Percentiles rank a stretch among this genome's conserved stretches.
These are phyloP conservation scores for Pangasius macronema DNA, from an alignment of 2,797 vertebrate species.

Conservation along the genomic window DNA sequence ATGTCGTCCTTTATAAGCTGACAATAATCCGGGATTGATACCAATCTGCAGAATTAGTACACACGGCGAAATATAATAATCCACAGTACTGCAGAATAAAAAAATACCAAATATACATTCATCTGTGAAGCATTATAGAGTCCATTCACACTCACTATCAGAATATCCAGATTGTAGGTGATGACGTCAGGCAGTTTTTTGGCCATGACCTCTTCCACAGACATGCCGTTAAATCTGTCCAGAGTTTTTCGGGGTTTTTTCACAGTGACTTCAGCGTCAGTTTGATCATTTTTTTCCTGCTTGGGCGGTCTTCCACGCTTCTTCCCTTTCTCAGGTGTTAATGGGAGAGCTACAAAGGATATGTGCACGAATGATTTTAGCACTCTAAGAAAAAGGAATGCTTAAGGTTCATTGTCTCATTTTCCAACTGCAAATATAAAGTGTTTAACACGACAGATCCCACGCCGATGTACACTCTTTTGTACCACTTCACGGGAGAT, in stretches of 20 bases:
- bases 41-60: slow-evolving; percentile 80
- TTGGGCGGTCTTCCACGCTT: slow-evolving; percentile 75
- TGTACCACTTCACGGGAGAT: too few relatives aligned
- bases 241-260: slow-evolving; percentile 91
- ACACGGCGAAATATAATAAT: not conserved
- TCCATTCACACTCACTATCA: slow-evolving; percentile 87
- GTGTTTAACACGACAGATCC: too few relatives aligned
- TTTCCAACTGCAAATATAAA: not conserved
- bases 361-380: not conserved
- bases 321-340: slow-evolving; percentile 83
- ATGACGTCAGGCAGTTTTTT: slow-evolving; percentile 95
- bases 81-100: not conserved
- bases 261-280: slow-evolving; percentile 81
- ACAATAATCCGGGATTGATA: slow-evolving; percentile 96
- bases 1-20: slow-evolving; percentile 97
- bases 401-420: not conserved
- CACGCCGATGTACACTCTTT: too few relatives aligned
- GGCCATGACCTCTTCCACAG: slow-evolving; percentile 91
- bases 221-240: slow-evolving; percentile 94
- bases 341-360: slow-evolving; percentile 29
- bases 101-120: not conserved
- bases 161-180: slow-evolving; percentile 91
- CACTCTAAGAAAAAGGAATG: not conserved
- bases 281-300: slow-evolving; percentile 69
- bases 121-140: not conserved